A percentile compares a stretch with the other conserved stretches of the same genome.
Conservation (phyloP, 2,113 vertebrate genomes). For the Motacilla alba region DNA sequence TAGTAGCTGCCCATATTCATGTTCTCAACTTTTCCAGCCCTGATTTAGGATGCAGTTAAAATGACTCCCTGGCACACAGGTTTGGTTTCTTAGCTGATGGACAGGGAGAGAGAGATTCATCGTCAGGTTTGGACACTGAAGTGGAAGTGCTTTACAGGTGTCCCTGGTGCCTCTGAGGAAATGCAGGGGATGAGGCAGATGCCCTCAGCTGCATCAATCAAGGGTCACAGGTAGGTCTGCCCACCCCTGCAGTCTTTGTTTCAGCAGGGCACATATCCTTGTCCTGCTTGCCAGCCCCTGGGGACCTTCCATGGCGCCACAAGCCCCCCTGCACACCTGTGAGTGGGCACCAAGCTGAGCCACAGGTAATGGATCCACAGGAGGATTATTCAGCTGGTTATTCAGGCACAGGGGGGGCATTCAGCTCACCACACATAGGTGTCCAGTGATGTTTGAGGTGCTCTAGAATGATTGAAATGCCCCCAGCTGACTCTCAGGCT, state of each 20-base stretch:
- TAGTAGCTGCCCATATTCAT: background rate
- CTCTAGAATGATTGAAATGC: background rate
- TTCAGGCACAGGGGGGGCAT: rapidly evolving
- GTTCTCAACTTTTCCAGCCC: background rate
- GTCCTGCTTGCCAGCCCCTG: background rate
- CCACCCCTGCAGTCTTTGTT: background rate
- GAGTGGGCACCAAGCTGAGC: background rate
- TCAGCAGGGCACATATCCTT: background rate
- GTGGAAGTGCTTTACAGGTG: background rate
- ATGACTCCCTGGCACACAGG: background rate
- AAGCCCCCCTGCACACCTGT: background rate
- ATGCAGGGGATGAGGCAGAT: background rate
- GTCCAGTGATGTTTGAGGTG: background rate
- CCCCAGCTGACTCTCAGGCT: background rate
- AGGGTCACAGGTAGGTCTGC: background rate
- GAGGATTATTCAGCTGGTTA: background rate
- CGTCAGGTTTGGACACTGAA: background rate
- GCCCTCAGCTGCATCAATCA: rapidly evolving
- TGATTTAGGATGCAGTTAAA: background rate
- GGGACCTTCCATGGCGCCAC: too few species aligned
- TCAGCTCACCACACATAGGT: rapidly evolving
- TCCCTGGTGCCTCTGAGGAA: background rate
- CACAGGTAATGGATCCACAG: rapidly evolving
- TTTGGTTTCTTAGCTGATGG: background rate
- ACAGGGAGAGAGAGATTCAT: background rate